Conservation (phyloP, 2,797 vertebrate genomes). For the Pangasius macronema region DNA sequence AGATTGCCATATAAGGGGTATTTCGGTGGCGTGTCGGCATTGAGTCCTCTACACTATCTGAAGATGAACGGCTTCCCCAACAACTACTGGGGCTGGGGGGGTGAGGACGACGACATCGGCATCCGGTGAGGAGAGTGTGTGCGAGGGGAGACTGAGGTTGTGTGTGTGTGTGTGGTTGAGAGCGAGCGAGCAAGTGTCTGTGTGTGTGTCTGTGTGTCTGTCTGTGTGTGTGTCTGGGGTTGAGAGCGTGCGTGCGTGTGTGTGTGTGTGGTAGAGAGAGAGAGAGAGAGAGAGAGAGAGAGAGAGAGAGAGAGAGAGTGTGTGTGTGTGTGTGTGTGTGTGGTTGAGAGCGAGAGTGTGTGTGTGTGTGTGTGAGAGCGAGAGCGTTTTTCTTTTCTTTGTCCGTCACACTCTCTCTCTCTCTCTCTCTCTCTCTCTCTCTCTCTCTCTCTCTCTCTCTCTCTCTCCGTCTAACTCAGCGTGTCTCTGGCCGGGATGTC, state of each 20-base stretch:
- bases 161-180: neutral
- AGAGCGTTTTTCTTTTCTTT: neutral
- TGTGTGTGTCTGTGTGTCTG: no score
- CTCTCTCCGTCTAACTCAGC: slow-evolving; percentile 59
- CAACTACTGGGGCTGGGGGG: slow-evolving; percentile 84
- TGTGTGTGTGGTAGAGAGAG: slow-evolving; percentile 58
- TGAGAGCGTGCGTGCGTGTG: neutral
- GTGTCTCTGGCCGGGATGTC: slow-evolving; percentile 81
- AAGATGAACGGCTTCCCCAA: slow-evolving; percentile 85
- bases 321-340: slow-evolving; percentile 9
- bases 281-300: no score
- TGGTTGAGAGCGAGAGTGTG: neutral
- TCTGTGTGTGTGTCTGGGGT: neutral
- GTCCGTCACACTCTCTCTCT: neutral
- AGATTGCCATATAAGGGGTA: slow-evolving; percentile 82
- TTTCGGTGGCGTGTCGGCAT: slow-evolving; percentile 82
- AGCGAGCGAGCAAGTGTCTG: neutral
- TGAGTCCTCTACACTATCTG: slow-evolving; percentile 79
- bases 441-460: neutral
- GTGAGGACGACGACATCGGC: slow-evolving; percentile 80
- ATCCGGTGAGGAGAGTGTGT: slow-evolving; percentile 76
- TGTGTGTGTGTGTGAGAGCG: neutral
- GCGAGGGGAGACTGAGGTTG: neutral
- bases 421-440: neutral
- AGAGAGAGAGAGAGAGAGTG: neutral